Base-by-base conservation (phyloP, 2,797 vertebrate species). In the Pseudopleuronectes americanus region DNA sequence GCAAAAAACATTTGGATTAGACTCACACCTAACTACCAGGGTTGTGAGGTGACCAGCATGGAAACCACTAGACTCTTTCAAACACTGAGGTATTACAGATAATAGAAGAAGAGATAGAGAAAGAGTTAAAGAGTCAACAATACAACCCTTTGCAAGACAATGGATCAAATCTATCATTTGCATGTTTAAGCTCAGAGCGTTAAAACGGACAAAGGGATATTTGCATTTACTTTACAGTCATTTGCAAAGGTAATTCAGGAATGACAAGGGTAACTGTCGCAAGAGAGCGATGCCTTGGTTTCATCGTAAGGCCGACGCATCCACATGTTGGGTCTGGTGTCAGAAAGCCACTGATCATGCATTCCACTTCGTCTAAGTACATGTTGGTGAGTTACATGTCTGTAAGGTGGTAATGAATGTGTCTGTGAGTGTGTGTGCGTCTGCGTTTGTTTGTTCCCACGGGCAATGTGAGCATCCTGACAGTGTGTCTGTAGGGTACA, bases 241-340 rank as follows among this genome's bases (percentile, higher is more conserved):
- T 91, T 90, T 92, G 81, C 83, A 87, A 89, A 89, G 64, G 82
- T 75, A 81, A 81, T 91, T 87, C 70, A 83, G 81, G 83, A 85
- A 81, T 67, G 76, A 87, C 57, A 76, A 61, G 71, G 66, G 73
- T 41, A 74, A 8, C 71, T 82, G 74, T 64, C 57, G 74, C 56
- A 53, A 68, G 57, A 64, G 26, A 69, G 24, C 31, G 31, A 72
- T 45, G n/a, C 52, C 64, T 74, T 64, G 31, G 71, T 48, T 4
- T 73, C 60, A 57, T 71, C 24, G 16, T 71, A 38, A 38, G 24
- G 59, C 59, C 24, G 21, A 8, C 24, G 36, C 21, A 52, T 74
- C 80, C 31, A 52, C 68, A 52, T 4, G 73, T 28, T 13, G 19
- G 43, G 49, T 58, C 36, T 54, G 57, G 33, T 68, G 68, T 59